Evolutionary conservation across 2,888 invertebrate species (phyloP).

Genomic region (Blastobasis adustella): DNA sequence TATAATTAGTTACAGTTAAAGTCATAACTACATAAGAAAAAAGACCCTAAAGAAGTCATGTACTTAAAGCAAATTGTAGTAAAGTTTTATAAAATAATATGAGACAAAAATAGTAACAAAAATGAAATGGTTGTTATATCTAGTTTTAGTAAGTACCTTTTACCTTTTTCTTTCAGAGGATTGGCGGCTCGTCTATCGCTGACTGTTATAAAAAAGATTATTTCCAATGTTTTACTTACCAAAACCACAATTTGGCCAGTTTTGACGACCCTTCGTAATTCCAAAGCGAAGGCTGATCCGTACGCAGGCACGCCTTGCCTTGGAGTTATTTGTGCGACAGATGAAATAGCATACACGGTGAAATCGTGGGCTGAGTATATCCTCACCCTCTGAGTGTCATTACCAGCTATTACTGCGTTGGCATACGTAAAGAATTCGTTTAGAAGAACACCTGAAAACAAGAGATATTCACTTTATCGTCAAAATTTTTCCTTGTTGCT

Average conservation of each 20-base stretch:
- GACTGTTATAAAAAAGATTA: too few relatives aligned
- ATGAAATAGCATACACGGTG: slow-evolving; percentile 4
- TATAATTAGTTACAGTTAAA: background rate
- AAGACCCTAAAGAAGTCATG: too few relatives aligned
- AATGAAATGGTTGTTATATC: background rate
- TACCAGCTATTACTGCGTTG: background rate
- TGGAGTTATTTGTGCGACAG: background rate
- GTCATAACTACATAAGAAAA: too few relatives aligned
- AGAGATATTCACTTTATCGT: too few relatives aligned
- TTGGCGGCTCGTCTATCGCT: background rate
- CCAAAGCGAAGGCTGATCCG: slow-evolving; percentile 5
- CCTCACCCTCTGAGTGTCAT: slow-evolving; percentile 1
- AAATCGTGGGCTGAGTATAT: slow-evolving; percentile 10
- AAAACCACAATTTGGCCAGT: slow-evolving; percentile 10
- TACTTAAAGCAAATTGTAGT: too few relatives aligned
- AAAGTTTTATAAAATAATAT: too few relatives aligned
- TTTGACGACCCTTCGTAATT: slow-evolving; percentile 2
- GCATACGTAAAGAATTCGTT: slow-evolving; percentile 6
- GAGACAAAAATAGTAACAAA: background rate
- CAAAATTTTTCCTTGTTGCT: too few relatives aligned
- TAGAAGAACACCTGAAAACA: slow-evolving; percentile 7
- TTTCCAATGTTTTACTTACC: slow-evolving; percentile 2
- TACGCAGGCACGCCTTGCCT: slow-evolving; percentile 4
- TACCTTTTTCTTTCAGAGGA: background rate
- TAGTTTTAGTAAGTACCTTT: background rate